Base-by-base conservation (phyloP, 2,797 vertebrate genomes). In the Myripristis jacobus region DNA sequence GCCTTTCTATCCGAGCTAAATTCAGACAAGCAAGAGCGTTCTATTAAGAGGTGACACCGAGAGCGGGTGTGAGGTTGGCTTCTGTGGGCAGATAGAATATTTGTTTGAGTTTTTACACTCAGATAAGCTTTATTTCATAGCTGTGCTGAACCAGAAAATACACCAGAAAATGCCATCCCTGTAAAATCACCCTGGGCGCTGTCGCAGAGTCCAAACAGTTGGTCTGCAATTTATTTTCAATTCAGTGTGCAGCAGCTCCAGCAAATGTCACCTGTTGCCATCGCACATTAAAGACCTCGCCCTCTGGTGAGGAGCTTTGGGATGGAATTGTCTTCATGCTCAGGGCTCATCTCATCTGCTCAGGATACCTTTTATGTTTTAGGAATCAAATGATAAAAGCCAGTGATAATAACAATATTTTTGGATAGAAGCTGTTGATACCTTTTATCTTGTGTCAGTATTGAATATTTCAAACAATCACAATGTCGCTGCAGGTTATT, bases 231-330 rank as follows among this genome's bases (percentile, higher is more conserved):
- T 75, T 76, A 67, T 66, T 77, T 80, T 70, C 61, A 75, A 72
- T 77, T 82, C 57, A 51, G 63, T 69, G 70, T 73, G 72, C 70
- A 83, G 81, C 66, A 61, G 64, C 63, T 61, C 56, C 64, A 61
- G 66, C 71, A 81, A 82, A 81, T 79, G 81, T 84, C 86, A 79
- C 74, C 76, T 80, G 64, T 82, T 77, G 81, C 77, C 75, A 82
- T 75, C 62, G 27, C 19, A n/a, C 56, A 73, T 84, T 83, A 54
- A 67, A 31, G 57, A 66, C 66, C 2, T n/a, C 2, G 21, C n/a
- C 48, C 44, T 79, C 1, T 13, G 6, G 52, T 19, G 8, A 2
- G 9, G 47, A 66, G 27, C 70, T 80, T 21, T 27, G 46, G 53
- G 65, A 57, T 41, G 6, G 55, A 22, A 2, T 43, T 43, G 31